These are phyloP conservation scores for Ormyrus labotus DNA, from an alignment of 2,888 invertebrate species.

Conservation along the genomic window DNA sequence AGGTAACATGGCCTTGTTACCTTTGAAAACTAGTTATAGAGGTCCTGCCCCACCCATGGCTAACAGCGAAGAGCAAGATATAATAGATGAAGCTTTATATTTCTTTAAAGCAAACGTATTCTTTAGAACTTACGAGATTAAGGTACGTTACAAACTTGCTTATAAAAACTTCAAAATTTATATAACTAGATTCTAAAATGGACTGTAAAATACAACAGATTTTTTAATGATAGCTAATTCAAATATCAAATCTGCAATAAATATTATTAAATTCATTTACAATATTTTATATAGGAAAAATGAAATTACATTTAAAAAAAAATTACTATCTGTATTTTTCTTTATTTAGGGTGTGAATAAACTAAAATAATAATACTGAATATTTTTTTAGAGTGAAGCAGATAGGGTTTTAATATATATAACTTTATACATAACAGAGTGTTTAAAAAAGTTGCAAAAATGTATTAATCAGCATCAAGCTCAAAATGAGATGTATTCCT, in stretches of 20 bases:
- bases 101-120: conserved; percentile 99
- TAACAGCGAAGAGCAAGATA: conserved; percentile 86
- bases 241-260: conserved; percentile 22
- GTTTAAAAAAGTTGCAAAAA: conserved; percentile 94
- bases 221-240: background rate
- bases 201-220: too few relatives aligned
- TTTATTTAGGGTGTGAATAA: background rate
- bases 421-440: conserved; percentile 98
- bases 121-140: conserved; percentile 98
- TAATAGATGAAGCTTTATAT: conserved; percentile 97
- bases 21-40: conserved; percentile 91
- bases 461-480: conserved; percentile 93
- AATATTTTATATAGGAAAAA: too few relatives aligned
- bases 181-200: background rate
- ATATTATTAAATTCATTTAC: background rate
- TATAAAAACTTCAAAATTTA: conserved; percentile 21
- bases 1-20: conserved; percentile 95
- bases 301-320: background rate
- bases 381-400: conserved; percentile 88
- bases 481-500: conserved; percentile 95
- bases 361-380: background rate
- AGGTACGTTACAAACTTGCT: conserved; percentile 79
- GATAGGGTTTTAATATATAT: conserved; percentile 98
- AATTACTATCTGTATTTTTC: background rate
- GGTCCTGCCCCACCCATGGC: conserved; percentile 90